A percentile compares a stretch with the other conserved stretches of the same genome.
phyloP scores from a whole-genome alignment of 2,888 invertebrate genomes.

The Rotaria sp. region DNA sequence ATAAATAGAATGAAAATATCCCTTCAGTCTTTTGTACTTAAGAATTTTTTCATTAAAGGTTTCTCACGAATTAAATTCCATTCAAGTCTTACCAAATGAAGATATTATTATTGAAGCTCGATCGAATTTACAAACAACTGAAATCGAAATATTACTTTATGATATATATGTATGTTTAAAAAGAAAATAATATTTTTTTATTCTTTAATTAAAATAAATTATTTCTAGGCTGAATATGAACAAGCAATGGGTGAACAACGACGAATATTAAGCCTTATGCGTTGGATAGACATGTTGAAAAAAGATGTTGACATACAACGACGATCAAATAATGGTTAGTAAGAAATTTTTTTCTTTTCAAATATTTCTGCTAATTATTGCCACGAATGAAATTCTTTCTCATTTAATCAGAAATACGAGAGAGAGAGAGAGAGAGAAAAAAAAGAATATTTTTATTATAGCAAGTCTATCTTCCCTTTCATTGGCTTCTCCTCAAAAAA shows the following conservation, averaged over 20 bases:
- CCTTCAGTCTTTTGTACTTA: too few species aligned
- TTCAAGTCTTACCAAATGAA: background rate
- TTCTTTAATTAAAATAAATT: background rate
- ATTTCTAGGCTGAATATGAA: conserved; percentile 30
- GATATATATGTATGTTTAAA: conserved; percentile 31
- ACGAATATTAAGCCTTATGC: conserved; percentile 1
- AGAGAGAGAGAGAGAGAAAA: too few species aligned
- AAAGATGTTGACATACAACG: conserved; percentile 11
- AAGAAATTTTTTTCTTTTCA: background rate
- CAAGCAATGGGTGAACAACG: conserved; percentile 33
- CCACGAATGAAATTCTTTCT: too few species aligned
- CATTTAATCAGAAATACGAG: too few species aligned
- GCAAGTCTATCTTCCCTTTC: background rate
- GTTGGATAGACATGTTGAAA: conserved; percentile 27
- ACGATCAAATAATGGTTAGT: background rate
- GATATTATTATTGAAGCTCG: conserved; percentile 23
- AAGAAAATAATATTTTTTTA: background rate
- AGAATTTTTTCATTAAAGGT: background rate
- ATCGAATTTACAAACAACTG: background rate
- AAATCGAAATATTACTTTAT: conserved; percentile 31
- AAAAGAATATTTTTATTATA: background rate
- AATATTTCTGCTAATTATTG: background rate
- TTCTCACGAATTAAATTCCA: background rate
- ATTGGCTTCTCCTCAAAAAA: background rate
- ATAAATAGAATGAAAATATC: too few species aligned